Percentiles rank a stretch among this genome's conserved stretches.
These are phyloP conservation scores for Etia nguti DNA, from an alignment of 2,113 vertebrate species.

Conservation along the genomic window DNA sequence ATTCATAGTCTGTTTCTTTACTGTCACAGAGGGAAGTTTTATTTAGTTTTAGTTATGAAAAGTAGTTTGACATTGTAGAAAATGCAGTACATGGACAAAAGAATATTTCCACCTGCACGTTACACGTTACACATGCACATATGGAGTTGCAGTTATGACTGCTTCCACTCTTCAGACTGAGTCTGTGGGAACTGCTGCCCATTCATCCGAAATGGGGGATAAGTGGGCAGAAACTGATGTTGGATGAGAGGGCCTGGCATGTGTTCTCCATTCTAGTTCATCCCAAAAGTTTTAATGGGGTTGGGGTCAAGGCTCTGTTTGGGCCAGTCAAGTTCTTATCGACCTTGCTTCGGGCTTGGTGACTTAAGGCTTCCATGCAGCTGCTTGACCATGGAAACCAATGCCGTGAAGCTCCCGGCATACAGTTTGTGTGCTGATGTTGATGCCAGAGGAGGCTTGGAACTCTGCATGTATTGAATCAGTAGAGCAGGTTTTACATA, in stretches of 20 bases:
- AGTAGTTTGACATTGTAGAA: background rate
- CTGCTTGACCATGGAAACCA: background rate
- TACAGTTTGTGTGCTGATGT: background rate
- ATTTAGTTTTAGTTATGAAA: background rate
- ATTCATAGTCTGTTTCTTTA: background rate
- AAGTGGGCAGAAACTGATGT: fast-evolving
- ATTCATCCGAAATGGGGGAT: background rate
- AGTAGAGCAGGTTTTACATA: background rate
- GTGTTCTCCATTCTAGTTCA: background rate
- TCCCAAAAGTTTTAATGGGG: background rate
- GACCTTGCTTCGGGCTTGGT: background rate
- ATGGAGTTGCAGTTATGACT: background rate
- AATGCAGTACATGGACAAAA: background rate
- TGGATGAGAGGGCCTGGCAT: background rate
- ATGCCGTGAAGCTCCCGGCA: background rate
- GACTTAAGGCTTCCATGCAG: background rate
- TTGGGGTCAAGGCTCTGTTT: background rate
- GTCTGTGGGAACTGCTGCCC: background rate
- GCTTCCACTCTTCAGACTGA: background rate
- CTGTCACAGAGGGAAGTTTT: background rate
- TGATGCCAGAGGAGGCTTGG: background rate
- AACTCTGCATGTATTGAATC: background rate
- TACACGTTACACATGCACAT: background rate
- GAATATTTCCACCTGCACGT: fast-evolving
- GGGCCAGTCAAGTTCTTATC: background rate